These are phyloP conservation scores for Rhagonycha fulva DNA, from an alignment of 2,888 invertebrate species.

Conservation along the genomic window DNA sequence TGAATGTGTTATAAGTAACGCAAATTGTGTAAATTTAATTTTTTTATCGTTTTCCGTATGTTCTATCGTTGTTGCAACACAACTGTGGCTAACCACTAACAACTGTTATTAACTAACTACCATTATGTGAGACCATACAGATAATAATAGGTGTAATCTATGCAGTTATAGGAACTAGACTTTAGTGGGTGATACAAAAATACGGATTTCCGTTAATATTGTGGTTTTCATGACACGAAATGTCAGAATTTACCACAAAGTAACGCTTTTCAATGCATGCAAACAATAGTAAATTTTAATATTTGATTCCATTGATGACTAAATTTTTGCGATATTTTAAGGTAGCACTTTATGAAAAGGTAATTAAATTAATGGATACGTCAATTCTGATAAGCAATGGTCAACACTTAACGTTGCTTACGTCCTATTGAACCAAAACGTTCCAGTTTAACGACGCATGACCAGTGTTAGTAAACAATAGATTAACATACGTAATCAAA, in stretches of 20 bases:
- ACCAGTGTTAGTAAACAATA: conserved; percentile 48
- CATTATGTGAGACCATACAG: conserved; percentile 25
- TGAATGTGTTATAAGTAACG: not conserved
- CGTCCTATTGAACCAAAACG: conserved; percentile 19
- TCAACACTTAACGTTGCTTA: not conserved
- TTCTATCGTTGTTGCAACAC: conserved; percentile 17
- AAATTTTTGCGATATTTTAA: not conserved
- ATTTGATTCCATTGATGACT: not conserved
- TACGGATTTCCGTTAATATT: conserved; percentile 15
- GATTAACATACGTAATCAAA: conserved; percentile 36
- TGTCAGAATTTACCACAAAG: not conserved
- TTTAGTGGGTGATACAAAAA: conserved; percentile 8
- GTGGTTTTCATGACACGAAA: conserved; percentile 24
- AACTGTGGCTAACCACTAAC: conserved; percentile 29
- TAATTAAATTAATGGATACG: not conserved
- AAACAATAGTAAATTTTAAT: not conserved
- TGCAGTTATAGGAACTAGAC: not conserved
- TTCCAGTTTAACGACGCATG: conserved; percentile 44
- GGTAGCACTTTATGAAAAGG: not conserved
- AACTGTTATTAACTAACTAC: conserved; percentile 31
- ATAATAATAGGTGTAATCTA: conserved; percentile 7
- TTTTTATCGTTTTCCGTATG: conserved; percentile 29
- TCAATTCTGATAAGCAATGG: not conserved
- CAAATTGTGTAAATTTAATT: conserved; percentile 3
- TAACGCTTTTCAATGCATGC: not conserved